Evolutionary conservation across 2,113 vertebrate genomes (phyloP).

Genomic region (Gobiocypris rarus): DNA sequence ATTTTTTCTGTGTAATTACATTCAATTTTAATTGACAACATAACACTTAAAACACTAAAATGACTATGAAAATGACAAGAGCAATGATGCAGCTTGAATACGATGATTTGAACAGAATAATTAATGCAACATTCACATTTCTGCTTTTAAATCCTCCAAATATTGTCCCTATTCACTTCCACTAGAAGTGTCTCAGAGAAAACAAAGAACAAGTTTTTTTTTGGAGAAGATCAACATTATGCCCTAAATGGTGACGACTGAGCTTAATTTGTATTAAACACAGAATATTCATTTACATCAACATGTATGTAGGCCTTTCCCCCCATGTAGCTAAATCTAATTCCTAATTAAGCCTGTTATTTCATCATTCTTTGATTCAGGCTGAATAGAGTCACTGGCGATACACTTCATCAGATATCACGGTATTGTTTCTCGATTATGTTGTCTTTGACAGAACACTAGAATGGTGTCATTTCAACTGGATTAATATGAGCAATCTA

Average conservation of each 20-base stretch:
- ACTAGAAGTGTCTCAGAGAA: not conserved
- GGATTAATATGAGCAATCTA: not conserved
- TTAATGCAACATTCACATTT: not conserved
- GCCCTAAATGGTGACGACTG: not conserved
- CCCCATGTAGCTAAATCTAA: not conserved
- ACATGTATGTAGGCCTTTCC: not conserved
- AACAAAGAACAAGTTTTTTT: not conserved
- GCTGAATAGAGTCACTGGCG: not conserved
- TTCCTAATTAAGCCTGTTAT: constrained; percentile 7
- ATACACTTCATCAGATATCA: not conserved
- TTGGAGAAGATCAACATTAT: not conserved
- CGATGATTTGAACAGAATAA: not conserved
- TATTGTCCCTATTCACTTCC: too few relatives aligned
- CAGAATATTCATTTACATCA: too few relatives aligned
- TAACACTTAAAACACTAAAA: not conserved
- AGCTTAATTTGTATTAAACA: not conserved
- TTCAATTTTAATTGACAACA: not conserved
- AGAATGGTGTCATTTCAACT: not conserved
- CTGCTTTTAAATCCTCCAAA: not conserved
- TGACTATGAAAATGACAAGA: not conserved
- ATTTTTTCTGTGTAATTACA: not conserved
- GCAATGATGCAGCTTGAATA: not conserved
- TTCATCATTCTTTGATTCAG: not conserved
- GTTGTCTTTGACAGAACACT: constrained; percentile 7
- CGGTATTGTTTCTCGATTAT: not conserved